Conservation (phyloP, 2,888 invertebrate species). For the Amorpha juglandis region DNA sequence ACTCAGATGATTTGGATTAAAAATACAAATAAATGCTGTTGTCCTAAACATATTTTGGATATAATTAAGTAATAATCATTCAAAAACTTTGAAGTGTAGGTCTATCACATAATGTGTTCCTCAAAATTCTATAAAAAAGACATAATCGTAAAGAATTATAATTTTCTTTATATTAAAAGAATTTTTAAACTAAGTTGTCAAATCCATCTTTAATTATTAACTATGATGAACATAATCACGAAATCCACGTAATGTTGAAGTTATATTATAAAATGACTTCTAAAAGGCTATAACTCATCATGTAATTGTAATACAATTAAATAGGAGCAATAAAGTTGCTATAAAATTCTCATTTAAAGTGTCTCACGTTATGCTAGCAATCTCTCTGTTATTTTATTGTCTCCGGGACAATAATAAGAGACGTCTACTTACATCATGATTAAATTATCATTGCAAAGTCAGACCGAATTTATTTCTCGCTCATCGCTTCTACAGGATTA, state of each 20-base stretch:
- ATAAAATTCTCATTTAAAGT: constrained; percentile 48
- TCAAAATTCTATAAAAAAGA: too few relatives aligned
- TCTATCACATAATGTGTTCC: too few relatives aligned
- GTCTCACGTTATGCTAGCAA: constrained; percentile 57
- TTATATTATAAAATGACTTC: neutral
- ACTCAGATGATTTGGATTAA: neutral
- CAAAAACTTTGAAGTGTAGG: too few relatives aligned
- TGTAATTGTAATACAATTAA: constrained; percentile 42
- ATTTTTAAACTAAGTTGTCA: too few relatives aligned
- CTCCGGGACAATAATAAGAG: constrained; percentile 65
- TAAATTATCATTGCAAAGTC: constrained; percentile 82
- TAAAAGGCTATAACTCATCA: constrained; percentile 3
- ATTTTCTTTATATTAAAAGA: too few relatives aligned
- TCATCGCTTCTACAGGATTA: constrained; percentile 56
- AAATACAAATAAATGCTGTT: neutral
- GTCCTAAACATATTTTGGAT: too few relatives aligned
- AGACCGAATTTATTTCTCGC: constrained; percentile 59
- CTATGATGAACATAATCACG: neutral
- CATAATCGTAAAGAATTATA: too few relatives aligned
- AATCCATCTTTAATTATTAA: too few relatives aligned
- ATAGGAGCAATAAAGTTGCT: constrained; percentile 33
- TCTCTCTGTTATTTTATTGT: constrained; percentile 52
- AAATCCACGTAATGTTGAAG: neutral
- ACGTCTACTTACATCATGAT: constrained; percentile 69
- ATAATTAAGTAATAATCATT: too few relatives aligned